Evolutionary conservation across 2,888 invertebrate genomes (phyloP), one percentile per base, ranked within the genome.

Genomic region (Crepidodera aurea): DNA sequence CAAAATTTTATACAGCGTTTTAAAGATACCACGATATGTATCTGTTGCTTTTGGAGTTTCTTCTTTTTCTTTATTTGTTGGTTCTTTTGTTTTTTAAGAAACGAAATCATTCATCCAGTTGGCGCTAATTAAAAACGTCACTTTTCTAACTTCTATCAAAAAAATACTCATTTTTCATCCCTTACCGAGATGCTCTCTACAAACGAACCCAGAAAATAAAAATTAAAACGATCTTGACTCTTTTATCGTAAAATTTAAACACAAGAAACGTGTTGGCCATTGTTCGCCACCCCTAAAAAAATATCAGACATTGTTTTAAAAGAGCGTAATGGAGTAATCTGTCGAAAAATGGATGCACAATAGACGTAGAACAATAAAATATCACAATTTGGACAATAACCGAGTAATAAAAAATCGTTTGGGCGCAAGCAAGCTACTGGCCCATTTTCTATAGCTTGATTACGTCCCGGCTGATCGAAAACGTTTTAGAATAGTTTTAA

Each of bases 401-500:
- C 39, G 56, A 51, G 44, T 57, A 63, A 66, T 68, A 70, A 71
- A 69, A 72, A 73, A 75, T 73, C 75, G 74, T 64, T 75, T 71
- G 70, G 68, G 71, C 69, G 69, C n/a, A n/a, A n/a, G n/a, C n/a
- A 71, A 71, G 71, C 72, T 68, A 68, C 72, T 44, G 60, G 64
- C 66, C 67, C 68, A 70, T 74, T 73, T 70, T 72, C 68, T 70
- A 61, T 68, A 71, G 69, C 70, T 72, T 72, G 73, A 73, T 73
- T 72, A 72, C 68, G 70, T 73, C 71, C 70, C 71, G 73, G 62
- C 64, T 34, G 65, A 67, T 67, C 63, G 67, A 73, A 69, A 76
- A 72, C 73, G 77, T 76, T 77, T 77, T 77, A 71, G 73, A 77
- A 77, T 71, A 70, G 69, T 74, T 22, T 74, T 75, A 76, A 75